Percentiles rank a stretch among this genome's conserved stretches.
Evolutionary conservation across 2,113 vertebrate genomes (phyloP).

Genomic region (Crotophaga sulcirostris): DNA sequence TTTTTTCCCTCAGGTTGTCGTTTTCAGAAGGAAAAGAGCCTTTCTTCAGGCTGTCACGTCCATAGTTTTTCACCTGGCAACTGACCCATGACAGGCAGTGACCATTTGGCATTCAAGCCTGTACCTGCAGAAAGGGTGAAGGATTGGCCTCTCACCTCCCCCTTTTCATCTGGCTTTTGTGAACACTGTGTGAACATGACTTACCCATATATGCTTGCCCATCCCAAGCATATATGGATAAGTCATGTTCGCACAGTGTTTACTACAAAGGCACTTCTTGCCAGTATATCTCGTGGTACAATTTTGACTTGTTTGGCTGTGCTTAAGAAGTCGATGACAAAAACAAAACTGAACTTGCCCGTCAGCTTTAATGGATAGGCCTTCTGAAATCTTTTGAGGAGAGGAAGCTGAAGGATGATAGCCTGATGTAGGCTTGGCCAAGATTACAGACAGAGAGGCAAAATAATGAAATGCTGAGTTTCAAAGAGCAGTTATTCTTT

Average conservation of each 20-base stretch:
- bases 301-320: not conserved
- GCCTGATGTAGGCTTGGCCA: not conserved
- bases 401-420: not conserved
- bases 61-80: not conserved
- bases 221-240: not conserved
- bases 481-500: not conserved
- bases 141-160: not conserved
- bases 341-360: not conserved
- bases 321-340: not conserved
- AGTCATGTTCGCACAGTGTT: too few species aligned
- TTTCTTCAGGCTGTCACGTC: not conserved
- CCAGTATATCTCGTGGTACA: not conserved
- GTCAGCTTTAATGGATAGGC: not conserved
- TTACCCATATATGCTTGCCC: not conserved
- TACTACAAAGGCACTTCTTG: not conserved
- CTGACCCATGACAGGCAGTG: not conserved
- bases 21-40: not conserved
- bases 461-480: not conserved
- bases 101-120: not conserved
- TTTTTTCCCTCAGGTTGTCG: accelerated
- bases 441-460: not conserved
- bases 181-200: not conserved
- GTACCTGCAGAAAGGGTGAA: not conserved
- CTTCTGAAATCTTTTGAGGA: not conserved
- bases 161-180: not conserved